Evolutionary conservation across 2,113 vertebrate genomes (phyloP), one percentile per base, ranked within the genome.

Genomic region (Silurus meridionalis): DNA sequence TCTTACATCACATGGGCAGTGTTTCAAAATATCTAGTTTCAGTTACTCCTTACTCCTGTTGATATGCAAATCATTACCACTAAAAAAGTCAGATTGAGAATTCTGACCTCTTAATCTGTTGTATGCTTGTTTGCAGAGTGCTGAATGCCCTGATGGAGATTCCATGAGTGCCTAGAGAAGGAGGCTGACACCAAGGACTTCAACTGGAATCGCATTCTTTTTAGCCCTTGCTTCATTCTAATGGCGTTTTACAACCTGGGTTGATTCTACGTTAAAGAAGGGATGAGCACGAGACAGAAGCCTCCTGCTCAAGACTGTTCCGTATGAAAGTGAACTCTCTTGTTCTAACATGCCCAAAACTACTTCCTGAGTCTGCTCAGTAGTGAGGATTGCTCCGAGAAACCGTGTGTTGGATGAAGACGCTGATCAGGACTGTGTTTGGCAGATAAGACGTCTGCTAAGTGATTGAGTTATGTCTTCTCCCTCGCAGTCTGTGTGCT

Each of bases 401-500:
- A 52, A 5, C 78, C 60, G 52, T 21, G 60, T 7, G 13, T 63
- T 25, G 69, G 19, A 53, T 66, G 75, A 80, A 84, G 83, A 84
- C 37, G 7, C 48, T 15, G 46, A 80, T 19, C 50, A 48, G 15
- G 61, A 79, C 74, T 21, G 74, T 21, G 46, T 25, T 50, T 4
- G n/a, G 72, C 57, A 75, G 85, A 63, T 28, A 13, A 72, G 9
- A 75, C 57, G 17, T 63, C 79, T 53, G 55, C 72, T 81, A 37
- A 57, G 58, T 57, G 52, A 82, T 64, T 83, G 64, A 86, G 80
- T 63, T 77, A 87, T 87, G 85, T 77, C 69, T 82, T 77, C 80
- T 77, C 50, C 50, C 77, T 83, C 23, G 21, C 74, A 28, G 60
- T 48, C n/a, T 74, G 79, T 52, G 46, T 21, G 71, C 79, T 74